Evolutionary conservation across 2,113 vertebrate species (phyloP), one percentile per base, ranked within the genome.

Genomic region (Podiceps cristatus): DNA sequence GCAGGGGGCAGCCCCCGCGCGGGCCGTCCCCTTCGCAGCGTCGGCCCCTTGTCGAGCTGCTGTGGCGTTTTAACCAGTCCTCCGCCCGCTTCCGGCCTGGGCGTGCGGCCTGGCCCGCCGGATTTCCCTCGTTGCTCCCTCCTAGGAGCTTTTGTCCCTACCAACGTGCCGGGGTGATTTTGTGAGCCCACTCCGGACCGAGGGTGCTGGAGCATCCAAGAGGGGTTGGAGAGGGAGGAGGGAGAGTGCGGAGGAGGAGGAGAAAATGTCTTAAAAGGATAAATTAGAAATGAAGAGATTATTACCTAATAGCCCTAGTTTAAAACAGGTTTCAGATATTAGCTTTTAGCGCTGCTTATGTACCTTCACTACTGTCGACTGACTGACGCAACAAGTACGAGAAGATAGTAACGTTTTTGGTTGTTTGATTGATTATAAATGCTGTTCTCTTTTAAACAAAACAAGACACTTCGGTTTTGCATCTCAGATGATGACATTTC

Each of bases 161-260:
- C 10, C 35, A 1, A 1, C 6, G 1, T 9, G 44, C 24, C 3
- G 11, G 5, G 5, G 16, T 16, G 23, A 1, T 4, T 25, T 4
- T 7, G 50, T 33, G 67, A 67, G 56, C 10, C 6, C 5, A 0
- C 3, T 6, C 9, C 3, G 5, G 17, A 1, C 3, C 1, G 35
- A n/a, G 42, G 9, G 23, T 59, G 29, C 42, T 20, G 71, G 24
- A 33, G 71, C 49, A 2, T 67, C 56, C 31, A 4, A 7, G 19
- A 14, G 19, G 6, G 14, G 4, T 10, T 49, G 42, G 53, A 71
- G 72, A 37, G 11, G 29, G 18, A 55, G 28, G 40, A 56, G 20
- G 63, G 13, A 56, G 18, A 44, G 22, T 7, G 19, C 2, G 13
- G 33, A 59, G 44, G 16, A 49, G 28, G 64, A 24, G 14, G 35